These are phyloP conservation scores for Diadema setosum DNA, from an alignment of 35 echinoderm and acorn worm genomes.

Conservation along the genomic window DNA sequence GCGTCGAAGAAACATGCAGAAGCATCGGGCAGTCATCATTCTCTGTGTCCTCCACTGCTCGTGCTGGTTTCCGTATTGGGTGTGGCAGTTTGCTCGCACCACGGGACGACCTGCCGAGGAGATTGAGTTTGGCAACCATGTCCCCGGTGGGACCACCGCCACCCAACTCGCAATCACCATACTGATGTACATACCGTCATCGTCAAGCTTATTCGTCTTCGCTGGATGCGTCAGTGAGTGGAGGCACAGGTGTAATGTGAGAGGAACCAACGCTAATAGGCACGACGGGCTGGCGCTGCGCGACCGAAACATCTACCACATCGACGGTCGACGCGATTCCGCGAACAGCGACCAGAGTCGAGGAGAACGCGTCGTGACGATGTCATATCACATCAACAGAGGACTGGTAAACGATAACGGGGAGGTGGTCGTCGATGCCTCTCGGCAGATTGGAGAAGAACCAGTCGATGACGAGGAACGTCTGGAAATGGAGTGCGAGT, in stretches of 20 bases:
- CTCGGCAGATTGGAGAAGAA: neutral
- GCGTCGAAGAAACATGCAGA: neutral
- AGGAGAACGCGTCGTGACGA: neutral
- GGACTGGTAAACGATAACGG: no score
- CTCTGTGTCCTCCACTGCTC: neutral
- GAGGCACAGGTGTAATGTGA: neutral
- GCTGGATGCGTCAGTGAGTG: neutral
- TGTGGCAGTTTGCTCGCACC: neutral
- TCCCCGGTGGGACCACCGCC: neutral
- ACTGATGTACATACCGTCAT: constrained; percentile 14
- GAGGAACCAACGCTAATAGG: neutral
- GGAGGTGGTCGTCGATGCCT: no score
- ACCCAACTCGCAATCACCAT: neutral
- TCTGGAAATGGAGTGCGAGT: neutral
- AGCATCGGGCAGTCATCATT: neutral
- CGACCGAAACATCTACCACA: neutral
- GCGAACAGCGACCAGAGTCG: neutral
- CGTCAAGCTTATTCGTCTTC: constrained; percentile 4
- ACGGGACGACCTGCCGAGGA: neutral
- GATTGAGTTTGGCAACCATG: neutral
- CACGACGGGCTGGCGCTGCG: neutral
- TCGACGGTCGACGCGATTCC: neutral
- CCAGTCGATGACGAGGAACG: neutral
- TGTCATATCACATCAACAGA: neutral
- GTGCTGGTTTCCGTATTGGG: constrained; percentile 27